Evolutionary conservation across 64 coral and sea anemone species (phyloP).

Genomic region (Stichodactyla mertensii): DNA sequence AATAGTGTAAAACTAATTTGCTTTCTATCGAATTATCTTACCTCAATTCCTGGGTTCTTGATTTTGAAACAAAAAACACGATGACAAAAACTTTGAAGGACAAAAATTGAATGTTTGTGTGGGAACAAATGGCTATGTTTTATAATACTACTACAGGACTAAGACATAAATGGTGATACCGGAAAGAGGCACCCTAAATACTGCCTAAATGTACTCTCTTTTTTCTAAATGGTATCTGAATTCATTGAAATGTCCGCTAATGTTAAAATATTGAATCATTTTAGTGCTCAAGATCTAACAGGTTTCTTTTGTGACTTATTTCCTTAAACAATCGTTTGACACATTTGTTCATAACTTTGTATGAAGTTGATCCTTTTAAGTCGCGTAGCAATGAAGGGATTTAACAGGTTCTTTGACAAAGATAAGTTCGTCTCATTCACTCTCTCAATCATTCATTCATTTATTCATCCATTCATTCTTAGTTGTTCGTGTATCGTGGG

Average conservation of each 20-base stretch:
- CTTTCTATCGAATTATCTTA: neutral
- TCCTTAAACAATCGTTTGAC: neutral
- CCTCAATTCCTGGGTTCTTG: neutral
- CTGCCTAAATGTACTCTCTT: neutral
- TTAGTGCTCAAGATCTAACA: neutral
- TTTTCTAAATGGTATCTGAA: neutral
- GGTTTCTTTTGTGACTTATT: neutral
- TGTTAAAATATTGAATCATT: neutral
- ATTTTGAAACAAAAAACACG: neutral
- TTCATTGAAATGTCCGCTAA: neutral
- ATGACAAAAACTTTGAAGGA: neutral
- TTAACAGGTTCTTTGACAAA: neutral
- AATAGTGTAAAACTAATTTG: neutral
- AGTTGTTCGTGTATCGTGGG: no score
- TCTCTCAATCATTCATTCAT: neutral
- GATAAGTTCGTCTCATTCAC: neutral
- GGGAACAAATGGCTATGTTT: neutral
- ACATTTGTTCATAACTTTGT: neutral
- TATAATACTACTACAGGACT: no score
- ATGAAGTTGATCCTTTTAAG: neutral
- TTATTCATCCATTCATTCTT: neutral
- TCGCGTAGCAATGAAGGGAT: neutral
- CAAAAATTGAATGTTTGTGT: neutral
- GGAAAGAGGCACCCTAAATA: neutral
- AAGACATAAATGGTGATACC: no score